phyloP scores from a whole-genome alignment of 1,140 invertebrate genomes.

The Drosophila nigromelanica region DNA sequence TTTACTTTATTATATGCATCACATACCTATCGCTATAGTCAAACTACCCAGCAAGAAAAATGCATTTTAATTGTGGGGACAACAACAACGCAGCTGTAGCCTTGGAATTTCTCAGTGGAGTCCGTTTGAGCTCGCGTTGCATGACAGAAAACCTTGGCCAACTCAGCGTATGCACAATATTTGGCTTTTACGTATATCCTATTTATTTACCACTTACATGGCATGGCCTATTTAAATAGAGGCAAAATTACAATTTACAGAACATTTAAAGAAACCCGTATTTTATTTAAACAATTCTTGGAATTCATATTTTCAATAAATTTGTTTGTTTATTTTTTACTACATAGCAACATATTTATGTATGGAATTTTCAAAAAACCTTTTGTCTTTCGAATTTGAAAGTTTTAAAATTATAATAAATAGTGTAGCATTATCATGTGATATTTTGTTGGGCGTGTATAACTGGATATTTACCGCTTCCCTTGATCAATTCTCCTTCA shows the following conservation, averaged over 20 bases:
- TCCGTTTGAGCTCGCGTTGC: slow-evolving; percentile 15
- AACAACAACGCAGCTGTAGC: slow-evolving; percentile 7
- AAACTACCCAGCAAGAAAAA: background rate
- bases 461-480: background rate
- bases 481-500: background rate
- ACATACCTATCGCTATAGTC: background rate
- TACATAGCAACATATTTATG: too few species aligned
- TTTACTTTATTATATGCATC: background rate
- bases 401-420: too few species aligned
- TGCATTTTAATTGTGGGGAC: background rate
- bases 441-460: too few species aligned
- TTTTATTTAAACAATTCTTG: background rate
- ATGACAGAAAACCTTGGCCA: slow-evolving; percentile 41
- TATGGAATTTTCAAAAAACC: too few species aligned
- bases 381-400: too few species aligned
- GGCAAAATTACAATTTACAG: background rate
- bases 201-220: slow-evolving; percentile 35
- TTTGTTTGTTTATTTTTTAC: too few species aligned
- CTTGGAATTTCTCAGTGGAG: slow-evolving; percentile 27
- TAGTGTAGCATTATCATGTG: too few species aligned
- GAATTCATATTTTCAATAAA: background rate
- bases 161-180: slow-evolving; percentile 50
- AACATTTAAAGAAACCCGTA: too few species aligned
- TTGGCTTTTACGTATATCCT: slow-evolving; percentile 31
- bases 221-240: slow-evolving; percentile 28